A percentile compares a stretch with the other conserved stretches of the same genome.
These are phyloP conservation scores for Noctua janthina DNA, from an alignment of 2,888 invertebrate species.

Conservation along the genomic window DNA sequence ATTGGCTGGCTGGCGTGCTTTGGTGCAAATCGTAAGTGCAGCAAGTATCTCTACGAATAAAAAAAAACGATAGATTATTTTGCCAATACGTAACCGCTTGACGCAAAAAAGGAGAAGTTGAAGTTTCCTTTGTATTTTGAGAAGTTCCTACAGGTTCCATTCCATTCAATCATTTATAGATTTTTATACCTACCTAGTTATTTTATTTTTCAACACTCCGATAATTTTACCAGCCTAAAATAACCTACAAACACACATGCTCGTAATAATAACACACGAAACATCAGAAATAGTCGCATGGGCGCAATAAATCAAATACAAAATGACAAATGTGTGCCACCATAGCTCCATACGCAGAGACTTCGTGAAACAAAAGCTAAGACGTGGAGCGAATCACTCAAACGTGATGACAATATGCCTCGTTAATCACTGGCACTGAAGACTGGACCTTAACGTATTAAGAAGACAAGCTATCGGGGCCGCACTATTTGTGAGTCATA, in stretches of 20 bases:
- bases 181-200: background rate
- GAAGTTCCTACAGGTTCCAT: background rate
- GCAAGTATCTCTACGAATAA: too few species aligned
- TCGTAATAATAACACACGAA: constrained; percentile 19
- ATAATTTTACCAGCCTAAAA: background rate
- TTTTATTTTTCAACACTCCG: background rate
- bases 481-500: background rate
- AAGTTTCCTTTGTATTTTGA: background rate
- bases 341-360: constrained; percentile 38
- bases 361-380: constrained; percentile 52
- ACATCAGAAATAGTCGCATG: constrained; percentile 18
- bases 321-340: constrained; percentile 54
- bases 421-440: constrained; percentile 57
- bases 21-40: too few species aligned
- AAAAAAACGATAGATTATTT: too few species aligned
- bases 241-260: background rate
- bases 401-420: constrained; percentile 47
- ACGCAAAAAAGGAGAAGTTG: background rate
- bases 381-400: constrained; percentile 60
- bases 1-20: too few species aligned
- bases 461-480: constrained; percentile 26
- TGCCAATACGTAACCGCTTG: too few species aligned
- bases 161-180: background rate
- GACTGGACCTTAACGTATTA: constrained; percentile 19
- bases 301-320: constrained; percentile 52